Evolutionary conservation across 2,888 invertebrate species (phyloP).

Genomic region (Plagodis dolabraria): DNA sequence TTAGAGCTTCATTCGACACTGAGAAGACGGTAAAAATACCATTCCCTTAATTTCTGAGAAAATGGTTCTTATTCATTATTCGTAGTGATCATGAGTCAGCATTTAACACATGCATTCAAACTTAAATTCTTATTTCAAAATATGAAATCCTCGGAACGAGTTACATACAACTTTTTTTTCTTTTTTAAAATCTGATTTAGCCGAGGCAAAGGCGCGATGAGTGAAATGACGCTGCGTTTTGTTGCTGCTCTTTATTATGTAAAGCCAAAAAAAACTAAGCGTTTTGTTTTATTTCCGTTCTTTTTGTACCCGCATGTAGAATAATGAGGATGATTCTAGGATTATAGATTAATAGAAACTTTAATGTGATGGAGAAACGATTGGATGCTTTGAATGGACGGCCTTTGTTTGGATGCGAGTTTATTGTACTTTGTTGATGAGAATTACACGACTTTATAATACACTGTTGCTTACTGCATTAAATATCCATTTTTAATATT

Average conservation of each 20-base stretch:
- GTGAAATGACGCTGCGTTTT: slow-evolving; percentile 64
- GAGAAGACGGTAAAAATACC: no score
- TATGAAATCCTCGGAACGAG: slow-evolving; percentile 78
- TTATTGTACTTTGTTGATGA: slow-evolving; percentile 13
- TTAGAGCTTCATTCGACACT: no score
- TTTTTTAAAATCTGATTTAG: slow-evolving; percentile 56
- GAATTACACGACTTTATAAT: slow-evolving; percentile 12
- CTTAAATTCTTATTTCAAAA: slow-evolving; percentile 73
- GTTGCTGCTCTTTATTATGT: slow-evolving; percentile 49
- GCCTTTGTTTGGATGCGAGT: slow-evolving; percentile 21
- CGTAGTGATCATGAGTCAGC: slow-evolving; percentile 65
- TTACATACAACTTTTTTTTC: slow-evolving; percentile 60
- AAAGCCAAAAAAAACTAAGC: slow-evolving; percentile 32
- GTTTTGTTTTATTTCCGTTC: slow-evolving; percentile 36
- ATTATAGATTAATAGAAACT: slow-evolving; percentile 29
- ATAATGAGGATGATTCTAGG: slow-evolving; percentile 30
- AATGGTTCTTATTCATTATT: no score
- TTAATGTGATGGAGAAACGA: slow-evolving; percentile 28
- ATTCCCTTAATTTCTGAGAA: no score
- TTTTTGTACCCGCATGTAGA: slow-evolving; percentile 22
- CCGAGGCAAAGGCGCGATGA: slow-evolving; percentile 45
- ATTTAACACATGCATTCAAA: slow-evolving; percentile 57
- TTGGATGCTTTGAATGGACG: slow-evolving; percentile 18
- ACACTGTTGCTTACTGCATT: no score
- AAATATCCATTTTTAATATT: no score